These are phyloP conservation scores for Cryptops parisi DNA, from an alignment of 2,888 invertebrate genomes.

Conservation along the genomic window DNA sequence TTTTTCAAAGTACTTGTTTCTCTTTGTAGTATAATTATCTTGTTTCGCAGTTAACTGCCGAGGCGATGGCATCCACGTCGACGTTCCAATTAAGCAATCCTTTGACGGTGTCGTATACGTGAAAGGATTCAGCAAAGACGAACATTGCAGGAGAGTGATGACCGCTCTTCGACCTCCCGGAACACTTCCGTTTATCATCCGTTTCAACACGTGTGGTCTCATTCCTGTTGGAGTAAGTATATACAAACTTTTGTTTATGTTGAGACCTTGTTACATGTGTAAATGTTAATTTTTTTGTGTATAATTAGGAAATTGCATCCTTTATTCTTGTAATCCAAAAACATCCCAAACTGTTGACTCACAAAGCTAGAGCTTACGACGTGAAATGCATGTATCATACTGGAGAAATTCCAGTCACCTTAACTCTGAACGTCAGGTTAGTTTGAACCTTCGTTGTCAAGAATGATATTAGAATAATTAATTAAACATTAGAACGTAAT, in stretches of 20 bases:
- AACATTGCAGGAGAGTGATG: slow-evolving; percentile 68
- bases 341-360: slow-evolving; percentile 88
- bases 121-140: slow-evolving; percentile 86
- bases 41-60: slow-evolving; percentile 54
- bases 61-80: slow-evolving; percentile 77
- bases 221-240: slow-evolving; percentile 68
- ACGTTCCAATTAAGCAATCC: slow-evolving; percentile 42
- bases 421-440: slow-evolving; percentile 67
- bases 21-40: background rate
- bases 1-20: background rate
- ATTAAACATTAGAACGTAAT: background rate
- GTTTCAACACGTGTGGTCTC: slow-evolving; percentile 80
- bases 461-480: background rate
- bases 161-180: slow-evolving; percentile 52
- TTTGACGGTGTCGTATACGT: slow-evolving; percentile 86
- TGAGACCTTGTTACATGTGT: background rate
- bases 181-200: slow-evolving; percentile 67
- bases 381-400: slow-evolving; percentile 91
- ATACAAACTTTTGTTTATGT: background rate
- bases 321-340: slow-evolving; percentile 90
- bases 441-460: background rate
- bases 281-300: background rate
- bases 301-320: slow-evolving; percentile 63
- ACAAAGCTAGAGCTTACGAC: slow-evolving; percentile 89
- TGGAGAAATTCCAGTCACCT: slow-evolving; percentile 78